Evolutionary conservation across 2,888 invertebrate genomes (phyloP), one percentile per base, ranked within the genome.

Genomic region (Mamestra brassicae): DNA sequence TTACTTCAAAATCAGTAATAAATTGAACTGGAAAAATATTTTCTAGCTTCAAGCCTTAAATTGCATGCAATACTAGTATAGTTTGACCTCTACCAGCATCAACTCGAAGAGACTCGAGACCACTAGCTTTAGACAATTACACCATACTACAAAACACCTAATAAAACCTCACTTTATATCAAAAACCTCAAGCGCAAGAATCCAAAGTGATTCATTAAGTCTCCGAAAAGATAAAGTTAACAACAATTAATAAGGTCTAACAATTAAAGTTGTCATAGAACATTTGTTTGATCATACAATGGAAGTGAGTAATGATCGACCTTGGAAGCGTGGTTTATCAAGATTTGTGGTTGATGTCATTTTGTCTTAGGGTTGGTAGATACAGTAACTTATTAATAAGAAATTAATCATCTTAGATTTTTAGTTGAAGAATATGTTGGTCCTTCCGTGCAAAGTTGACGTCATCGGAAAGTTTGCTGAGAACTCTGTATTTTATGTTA

Each of bases 191-290:
- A 71, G 11, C 60, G 3, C 52, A 62, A 68, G 55, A 74, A 61
- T 52, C 52, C 54, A 15, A 52, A 75, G 66, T 77, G 74, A 81
- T 81, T 75, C 74, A 83, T 86, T 75, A 78, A 70, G 62, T 47
- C 63, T 55, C 63, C 50, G 36, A 64, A 60, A 2, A 82, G 77
- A 87, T 89, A 92, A 90, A 92, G 86, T 80, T 81, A 66, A 76
- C 81, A 68, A 87, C 86, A 90, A 92, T 92, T 90, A 92, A 92
- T 92, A 90, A 88, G 85, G 85, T 83, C 81, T 83, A 85, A 89
- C 89, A 92, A 92, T 92, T 91, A 84, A 81, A 92, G 87, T 89
- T 90, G 91, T 91, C 91, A 88, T 86, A 85, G 85, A 85, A 83
- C 89, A 90, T 92, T 90, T 85, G 85, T 87, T 79, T 81, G 65